Base-by-base conservation (phyloP, 2,113 vertebrate species). In the Crotalus viridis region DNA sequence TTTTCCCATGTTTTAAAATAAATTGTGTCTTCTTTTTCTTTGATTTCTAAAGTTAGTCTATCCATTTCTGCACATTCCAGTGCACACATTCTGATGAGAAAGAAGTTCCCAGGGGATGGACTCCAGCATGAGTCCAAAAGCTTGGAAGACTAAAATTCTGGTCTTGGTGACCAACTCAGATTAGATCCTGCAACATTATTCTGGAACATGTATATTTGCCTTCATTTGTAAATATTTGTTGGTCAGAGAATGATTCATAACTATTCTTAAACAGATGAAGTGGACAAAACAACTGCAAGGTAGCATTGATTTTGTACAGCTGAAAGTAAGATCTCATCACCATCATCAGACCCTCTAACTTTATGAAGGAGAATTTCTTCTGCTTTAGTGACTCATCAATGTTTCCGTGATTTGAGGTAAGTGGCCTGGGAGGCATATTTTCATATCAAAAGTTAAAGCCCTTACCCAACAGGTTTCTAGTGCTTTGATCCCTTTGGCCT, bases 381-480 rank as follows among this genome's bases (percentile, higher is more conserved):
- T 94, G 55, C 64, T 87, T 33, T 21, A 93, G 54, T 26, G 95
- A 74, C 28, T 52, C 46, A 57, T 69, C 39, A 74, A 91, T 43
- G 89, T 10, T 87, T 46, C 24, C 81, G 3, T 43, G 9, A 2
- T 15, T 88, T 85, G 69, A 39, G 69, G 69, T 2, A 33, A 39
- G 69, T 5, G 5, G n/a, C 5, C 69, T 74, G 64, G 28, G 81
- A 13, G 54, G 1, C 43, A 56, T 26, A 90, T 89, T 94, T 94
- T 81, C 94, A 2, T 33, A 90, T 0, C 3, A 90, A 81, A 90
- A 93, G n/a, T 4, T 88, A 19, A 93, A 96, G 95, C 93, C 92
- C 12, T 88, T 61, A 39, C 90, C 92, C 90, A 94, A 87, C 90
- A 92, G 52, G 56, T 85, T 87, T 94, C 94, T 95, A 91, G 91